Evolutionary conservation across 2,888 invertebrate species (phyloP).

Genomic region (Taphrorychus bicolor): DNA sequence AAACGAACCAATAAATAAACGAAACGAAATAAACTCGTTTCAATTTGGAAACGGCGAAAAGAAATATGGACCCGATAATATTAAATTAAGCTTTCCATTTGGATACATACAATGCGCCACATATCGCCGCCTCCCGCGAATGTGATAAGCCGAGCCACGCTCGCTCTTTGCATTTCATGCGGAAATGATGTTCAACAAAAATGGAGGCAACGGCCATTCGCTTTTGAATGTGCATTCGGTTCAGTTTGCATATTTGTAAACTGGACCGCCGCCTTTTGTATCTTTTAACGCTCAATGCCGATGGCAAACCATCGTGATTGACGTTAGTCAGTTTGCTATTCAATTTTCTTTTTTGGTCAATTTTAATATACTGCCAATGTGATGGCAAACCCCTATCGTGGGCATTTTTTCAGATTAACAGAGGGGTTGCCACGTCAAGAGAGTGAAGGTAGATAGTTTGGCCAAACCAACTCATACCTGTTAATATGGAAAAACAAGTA

Average conservation of each 20-base stretch:
- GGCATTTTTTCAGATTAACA: too few relatives aligned
- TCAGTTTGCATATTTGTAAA: conserved; percentile 32
- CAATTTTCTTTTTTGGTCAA: neutral
- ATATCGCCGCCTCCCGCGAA: conserved; percentile 50
- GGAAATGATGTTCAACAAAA: conserved; percentile 58
- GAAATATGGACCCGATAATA: conserved; percentile 4
- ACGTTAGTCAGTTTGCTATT: neutral
- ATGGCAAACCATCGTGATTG: conserved; percentile 1
- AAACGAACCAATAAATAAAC: conserved; percentile 2
- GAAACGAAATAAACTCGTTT: conserved; percentile 4
- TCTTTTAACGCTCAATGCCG: neutral
- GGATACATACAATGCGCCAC: conserved; percentile 38
- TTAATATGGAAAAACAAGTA: too few relatives aligned
- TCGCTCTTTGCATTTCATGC: conserved; percentile 53
- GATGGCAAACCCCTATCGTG: too few relatives aligned
- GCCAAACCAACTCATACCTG: too few relatives aligned
- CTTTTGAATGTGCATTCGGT: conserved; percentile 38
- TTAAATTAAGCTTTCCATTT: conserved; percentile 35
- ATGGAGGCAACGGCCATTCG: conserved; percentile 45
- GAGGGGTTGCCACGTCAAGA: too few relatives aligned
- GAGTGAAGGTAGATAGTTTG: too few relatives aligned
- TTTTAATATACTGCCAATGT: too few relatives aligned
- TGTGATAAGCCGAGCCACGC: conserved; percentile 53
- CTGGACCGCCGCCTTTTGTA: conserved; percentile 19
- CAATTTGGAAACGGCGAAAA: conserved; percentile 1